Conservation (phyloP, 2,113 vertebrate genomes). For the Vulpes lagopus region DNA sequence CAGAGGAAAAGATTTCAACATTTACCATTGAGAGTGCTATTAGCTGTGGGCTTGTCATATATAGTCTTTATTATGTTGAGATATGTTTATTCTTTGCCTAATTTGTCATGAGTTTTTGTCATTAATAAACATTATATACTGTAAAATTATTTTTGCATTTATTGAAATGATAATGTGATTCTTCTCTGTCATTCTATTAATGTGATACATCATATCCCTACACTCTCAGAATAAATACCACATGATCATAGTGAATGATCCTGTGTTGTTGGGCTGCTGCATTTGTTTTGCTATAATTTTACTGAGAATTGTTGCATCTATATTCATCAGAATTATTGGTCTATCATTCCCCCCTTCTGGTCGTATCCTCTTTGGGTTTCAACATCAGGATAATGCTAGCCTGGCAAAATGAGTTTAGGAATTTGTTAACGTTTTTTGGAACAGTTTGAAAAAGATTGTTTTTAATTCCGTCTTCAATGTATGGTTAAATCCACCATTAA, state of each 20-base stretch:
- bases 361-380: not conserved
- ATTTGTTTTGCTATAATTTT: not conserved
- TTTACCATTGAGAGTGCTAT: not conserved
- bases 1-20: not conserved
- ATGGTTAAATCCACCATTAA: not conserved
- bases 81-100: not conserved
- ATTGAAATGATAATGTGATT: not conserved
- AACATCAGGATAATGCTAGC: not conserved
- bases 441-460: not conserved
- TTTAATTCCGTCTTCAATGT: not conserved
- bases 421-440: not conserved
- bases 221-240: not conserved
- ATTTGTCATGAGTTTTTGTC: not conserved
- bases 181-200: not conserved
- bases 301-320: not conserved
- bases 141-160: not conserved
- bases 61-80: not conserved
- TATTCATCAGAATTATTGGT: not conserved
- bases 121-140: not conserved
- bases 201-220: not conserved
- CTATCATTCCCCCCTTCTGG: not conserved
- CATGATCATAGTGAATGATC: not conserved
- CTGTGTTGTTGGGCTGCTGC: not conserved
- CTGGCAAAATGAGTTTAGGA: not conserved
- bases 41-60: not conserved